Percentiles rank a stretch among this genome's conserved stretches.
These are phyloP conservation scores for Cinclus cinclus DNA, from an alignment of 2,113 vertebrate species.

Conservation along the genomic window DNA sequence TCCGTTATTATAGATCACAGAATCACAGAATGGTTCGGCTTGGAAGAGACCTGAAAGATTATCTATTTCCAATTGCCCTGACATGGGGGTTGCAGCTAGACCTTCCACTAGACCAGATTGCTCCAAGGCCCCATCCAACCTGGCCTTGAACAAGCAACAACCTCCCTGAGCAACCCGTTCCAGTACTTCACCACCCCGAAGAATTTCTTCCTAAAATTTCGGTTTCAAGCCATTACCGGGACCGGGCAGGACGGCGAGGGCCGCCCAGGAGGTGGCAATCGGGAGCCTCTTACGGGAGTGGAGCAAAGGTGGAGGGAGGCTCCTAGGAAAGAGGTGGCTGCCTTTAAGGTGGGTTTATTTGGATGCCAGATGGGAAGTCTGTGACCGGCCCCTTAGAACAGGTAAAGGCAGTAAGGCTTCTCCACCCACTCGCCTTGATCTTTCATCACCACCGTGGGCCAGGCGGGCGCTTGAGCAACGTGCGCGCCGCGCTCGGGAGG, in stretches of 20 bases:
- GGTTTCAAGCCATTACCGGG: not conserved
- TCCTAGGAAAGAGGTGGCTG: constrained; percentile 53
- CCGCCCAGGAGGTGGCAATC: constrained; percentile 49
- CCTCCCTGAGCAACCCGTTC: not conserved
- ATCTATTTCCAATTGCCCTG: not conserved
- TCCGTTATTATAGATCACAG: accelerated
- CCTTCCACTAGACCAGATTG: not conserved
- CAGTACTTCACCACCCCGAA: not conserved
- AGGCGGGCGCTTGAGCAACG: constrained; percentile 61
- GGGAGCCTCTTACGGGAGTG: constrained; percentile 7
- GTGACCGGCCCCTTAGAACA: constrained; percentile 65
- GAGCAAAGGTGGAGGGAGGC: constrained; percentile 65
- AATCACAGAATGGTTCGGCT: not conserved
- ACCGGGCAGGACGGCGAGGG: not conserved
- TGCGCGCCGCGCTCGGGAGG: constrained; percentile 12
- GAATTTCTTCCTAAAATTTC: not conserved
- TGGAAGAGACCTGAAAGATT: not conserved
- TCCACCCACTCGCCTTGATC: constrained; percentile 61
- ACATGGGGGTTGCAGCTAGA: not conserved
- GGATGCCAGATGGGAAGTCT: constrained; percentile 69
- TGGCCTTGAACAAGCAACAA: not conserved
- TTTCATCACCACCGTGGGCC: constrained; percentile 64
- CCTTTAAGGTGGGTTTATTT: constrained; percentile 69
- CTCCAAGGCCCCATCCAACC: not conserved
- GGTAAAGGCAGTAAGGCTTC: constrained; percentile 64